Base-by-base conservation (phyloP, 2,113 vertebrate genomes). In the Callospermophilus lateralis region DNA sequence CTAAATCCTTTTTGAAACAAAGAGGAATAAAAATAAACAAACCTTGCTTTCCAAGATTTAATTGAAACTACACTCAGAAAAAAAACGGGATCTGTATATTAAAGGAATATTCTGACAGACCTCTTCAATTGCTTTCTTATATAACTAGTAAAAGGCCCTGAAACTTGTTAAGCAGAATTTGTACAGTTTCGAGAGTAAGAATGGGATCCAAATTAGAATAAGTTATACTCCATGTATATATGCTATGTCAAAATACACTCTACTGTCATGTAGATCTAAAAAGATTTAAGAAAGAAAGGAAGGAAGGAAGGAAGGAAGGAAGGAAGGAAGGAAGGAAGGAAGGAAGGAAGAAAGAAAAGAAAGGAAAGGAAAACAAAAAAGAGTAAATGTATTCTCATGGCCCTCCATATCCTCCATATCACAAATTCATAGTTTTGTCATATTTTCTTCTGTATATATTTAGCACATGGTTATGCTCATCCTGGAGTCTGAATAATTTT, bases 1-100 rank as follows among this genome's bases (percentile, higher is more conserved):
- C 61, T 12, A 87, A 96, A 79, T 92, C 16, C 37, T 90, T 94
- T 93, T 93, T 70, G 45, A 95, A 94, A 83, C 80, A 77, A 92
- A 48, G 32, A 96, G n/a, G 19, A 93, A 91, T 92, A 84, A 93
- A 91, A 93, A 53, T 90, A 97, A 93, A 80, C 89, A 95, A 88
- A 81, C 65, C 20, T 91, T 93, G 28, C 68, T 84, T 67, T 85
- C 42, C 28, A 76, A 95, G 91, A 83, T 74, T 94, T 92, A 96
- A 86, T 74, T 83, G 42, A 86, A 91, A 10, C 19, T 45, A 76
- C n/a, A 90, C 45, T 89, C 26, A 90, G 7, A 73, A 96, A 96
- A 96, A 95, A 96, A 95, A 53, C 32, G 12, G 74, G 42, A 85
- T 55, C 4, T 73, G 20, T 61, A 16, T 86, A 42, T 81, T 84